Percentiles rank a stretch among this genome's conserved stretches.
These are phyloP conservation scores for Galleria mellonella DNA, from an alignment of 1,140 invertebrate species.

Conservation along the genomic window DNA sequence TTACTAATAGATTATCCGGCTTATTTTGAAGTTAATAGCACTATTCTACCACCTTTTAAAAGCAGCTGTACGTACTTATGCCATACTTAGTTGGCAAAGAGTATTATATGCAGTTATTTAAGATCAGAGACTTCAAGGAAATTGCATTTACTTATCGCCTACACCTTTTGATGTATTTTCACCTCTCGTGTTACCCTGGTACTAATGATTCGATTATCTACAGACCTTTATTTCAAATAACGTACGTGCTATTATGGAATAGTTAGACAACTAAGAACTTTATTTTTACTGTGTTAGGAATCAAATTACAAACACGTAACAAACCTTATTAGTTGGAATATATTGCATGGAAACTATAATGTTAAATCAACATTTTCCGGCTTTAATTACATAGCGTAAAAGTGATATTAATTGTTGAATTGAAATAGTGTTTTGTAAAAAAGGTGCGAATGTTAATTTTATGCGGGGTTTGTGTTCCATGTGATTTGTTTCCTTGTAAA, in stretches of 20 bases:
- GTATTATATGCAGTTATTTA: constrained; percentile 26
- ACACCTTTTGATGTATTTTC: constrained; percentile 43
- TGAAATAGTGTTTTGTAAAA: constrained; percentile 29
- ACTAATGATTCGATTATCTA: constrained; percentile 52
- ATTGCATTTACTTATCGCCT: constrained; percentile 49
- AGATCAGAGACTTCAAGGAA: constrained; percentile 28
- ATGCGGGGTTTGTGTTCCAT: constrained; percentile 1
- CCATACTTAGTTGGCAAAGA: too few relatives aligned
- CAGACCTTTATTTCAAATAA: constrained; percentile 7
- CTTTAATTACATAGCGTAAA: constrained; percentile 41
- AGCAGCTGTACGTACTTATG: too few relatives aligned
- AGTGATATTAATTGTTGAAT: constrained; percentile 35
- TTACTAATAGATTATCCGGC: too few relatives aligned
- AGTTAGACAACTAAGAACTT: background rate
- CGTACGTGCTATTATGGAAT: background rate
- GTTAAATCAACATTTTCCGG: constrained; percentile 19
- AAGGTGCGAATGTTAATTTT: constrained; percentile 16
- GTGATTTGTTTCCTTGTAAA: constrained; percentile 4
- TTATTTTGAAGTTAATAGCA: too few relatives aligned
- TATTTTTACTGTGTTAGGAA: background rate
- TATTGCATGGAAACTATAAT: constrained; percentile 22
- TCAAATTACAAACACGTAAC: background rate
- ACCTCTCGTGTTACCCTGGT: constrained; percentile 33
- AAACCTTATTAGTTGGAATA: constrained; percentile 1
- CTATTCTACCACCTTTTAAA: too few relatives aligned